A percentile compares a stretch with the other conserved stretches of the same genome.
Evolutionary conservation across 2,797 vertebrate genomes (phyloP).

Genomic region (Bovichtus variegatus): DNA sequence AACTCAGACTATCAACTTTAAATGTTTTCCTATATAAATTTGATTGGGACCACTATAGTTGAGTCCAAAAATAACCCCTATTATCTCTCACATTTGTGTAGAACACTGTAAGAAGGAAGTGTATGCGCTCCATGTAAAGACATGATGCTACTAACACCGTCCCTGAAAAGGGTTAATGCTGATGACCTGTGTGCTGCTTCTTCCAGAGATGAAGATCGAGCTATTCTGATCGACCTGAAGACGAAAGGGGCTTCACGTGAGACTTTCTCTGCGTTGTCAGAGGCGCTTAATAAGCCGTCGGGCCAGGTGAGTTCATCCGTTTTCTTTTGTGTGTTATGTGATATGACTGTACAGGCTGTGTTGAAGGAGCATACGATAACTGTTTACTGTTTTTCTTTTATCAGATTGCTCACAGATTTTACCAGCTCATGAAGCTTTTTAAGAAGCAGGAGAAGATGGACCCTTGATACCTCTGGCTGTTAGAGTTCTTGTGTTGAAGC

Average conservation of each 20-base stretch:
- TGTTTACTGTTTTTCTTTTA: neutral
- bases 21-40: neutral
- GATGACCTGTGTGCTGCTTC: neutral
- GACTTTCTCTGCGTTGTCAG: conserved; percentile 90
- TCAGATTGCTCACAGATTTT: conserved; percentile 94
- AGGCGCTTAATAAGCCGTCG: conserved; percentile 90
- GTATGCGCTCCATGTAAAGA: too few relatives aligned
- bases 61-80: too few relatives aligned
- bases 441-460: conserved; percentile 93
- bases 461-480: conserved; percentile 29
- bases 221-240: conserved; percentile 92
- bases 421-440: conserved; percentile 95
- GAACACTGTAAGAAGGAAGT: neutral
- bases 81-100: neutral
- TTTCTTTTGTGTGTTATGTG: neutral
- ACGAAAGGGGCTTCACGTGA: conserved; percentile 90
- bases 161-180: too few relatives aligned
- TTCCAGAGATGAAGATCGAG: conserved; percentile 93
- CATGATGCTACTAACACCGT: too few relatives aligned
- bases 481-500: neutral
- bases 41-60: neutral
- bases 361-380: neutral
- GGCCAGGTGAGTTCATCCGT: conserved; percentile 83
- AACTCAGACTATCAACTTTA: neutral
- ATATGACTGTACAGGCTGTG: neutral